A percentile compares a stretch with the other conserved stretches of the same genome.
Conservation (phyloP, 2,797 vertebrate genomes). For the Chaetophractus vellerosus region DNA sequence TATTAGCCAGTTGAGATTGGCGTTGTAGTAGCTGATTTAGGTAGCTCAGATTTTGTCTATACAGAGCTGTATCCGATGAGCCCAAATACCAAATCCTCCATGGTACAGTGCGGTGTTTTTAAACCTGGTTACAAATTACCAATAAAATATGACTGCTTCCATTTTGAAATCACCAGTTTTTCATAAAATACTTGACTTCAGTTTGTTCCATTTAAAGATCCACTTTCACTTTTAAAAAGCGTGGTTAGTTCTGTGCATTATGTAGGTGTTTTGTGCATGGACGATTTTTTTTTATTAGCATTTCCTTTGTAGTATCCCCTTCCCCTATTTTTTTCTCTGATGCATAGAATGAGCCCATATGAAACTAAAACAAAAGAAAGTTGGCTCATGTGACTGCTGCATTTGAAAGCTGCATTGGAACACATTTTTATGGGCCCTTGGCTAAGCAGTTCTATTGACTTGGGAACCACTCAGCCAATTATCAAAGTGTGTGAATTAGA, state of each 20-base stretch:
- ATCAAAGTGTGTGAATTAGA: conserved; percentile 40
- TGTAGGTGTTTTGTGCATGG: background rate
- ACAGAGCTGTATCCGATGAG: background rate
- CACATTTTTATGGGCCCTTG: background rate
- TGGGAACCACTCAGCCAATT: background rate
- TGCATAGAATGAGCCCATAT: conserved; percentile 29
- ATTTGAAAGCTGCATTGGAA: background rate
- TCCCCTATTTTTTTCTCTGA: background rate
- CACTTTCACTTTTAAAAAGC: conserved; percentile 10
- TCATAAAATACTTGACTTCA: background rate
- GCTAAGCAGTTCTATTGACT: background rate
- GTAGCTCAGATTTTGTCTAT: background rate
- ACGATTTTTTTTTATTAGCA: background rate
- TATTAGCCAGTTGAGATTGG: background rate
- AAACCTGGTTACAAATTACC: background rate
- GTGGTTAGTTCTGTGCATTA: background rate
- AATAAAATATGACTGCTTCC: background rate
- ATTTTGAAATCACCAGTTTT: conserved; percentile 9
- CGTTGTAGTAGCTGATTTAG: background rate
- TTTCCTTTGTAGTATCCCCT: conserved; percentile 17
- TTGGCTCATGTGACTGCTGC: background rate
- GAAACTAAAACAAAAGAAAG: conserved; percentile 33
- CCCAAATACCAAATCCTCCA: background rate
- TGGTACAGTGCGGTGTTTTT: background rate
- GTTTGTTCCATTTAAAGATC: conserved; percentile 4